phyloP scores from a whole-genome alignment of 2,113 vertebrate genomes.

The Rhadina sibilatrix region DNA sequence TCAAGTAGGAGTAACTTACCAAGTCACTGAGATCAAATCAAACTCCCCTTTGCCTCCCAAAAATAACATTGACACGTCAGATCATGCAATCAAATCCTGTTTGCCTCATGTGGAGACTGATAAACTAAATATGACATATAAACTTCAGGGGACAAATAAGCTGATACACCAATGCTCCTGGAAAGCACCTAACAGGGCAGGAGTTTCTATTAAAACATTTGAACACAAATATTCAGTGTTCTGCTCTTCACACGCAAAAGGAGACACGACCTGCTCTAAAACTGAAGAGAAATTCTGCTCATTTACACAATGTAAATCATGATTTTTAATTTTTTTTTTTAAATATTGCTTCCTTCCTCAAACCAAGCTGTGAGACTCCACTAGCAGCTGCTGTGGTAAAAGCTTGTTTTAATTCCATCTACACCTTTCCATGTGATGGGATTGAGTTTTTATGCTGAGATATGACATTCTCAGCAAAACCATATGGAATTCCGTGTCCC shows the following conservation, averaged over 20 bases:
- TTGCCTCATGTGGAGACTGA: background rate
- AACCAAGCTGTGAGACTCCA: background rate
- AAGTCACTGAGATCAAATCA: constrained; percentile 37
- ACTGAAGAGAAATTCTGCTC: background rate
- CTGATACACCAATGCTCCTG: background rate
- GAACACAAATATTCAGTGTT: background rate
- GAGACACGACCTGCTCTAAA: background rate
- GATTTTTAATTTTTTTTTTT: background rate
- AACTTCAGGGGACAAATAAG: background rate
- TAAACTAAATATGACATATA: background rate
- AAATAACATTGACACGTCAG: background rate
- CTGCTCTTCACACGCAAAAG: background rate
- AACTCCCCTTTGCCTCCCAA: background rate
- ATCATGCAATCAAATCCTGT: constrained; percentile 10
- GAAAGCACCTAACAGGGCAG: background rate
- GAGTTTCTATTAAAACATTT: background rate
- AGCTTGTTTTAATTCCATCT: background rate
- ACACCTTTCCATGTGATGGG: background rate
- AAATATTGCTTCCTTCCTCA: background rate
- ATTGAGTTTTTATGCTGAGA: background rate
- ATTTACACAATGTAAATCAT: background rate
- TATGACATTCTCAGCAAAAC: background rate
- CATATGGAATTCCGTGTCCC: background rate
- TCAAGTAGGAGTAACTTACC: background rate
- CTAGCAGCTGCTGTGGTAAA: background rate